Percentiles rank a stretch among this genome's conserved stretches.
These are phyloP conservation scores for Trisateles emortualis DNA, from an alignment of 2,888 invertebrate species.

Conservation along the genomic window DNA sequence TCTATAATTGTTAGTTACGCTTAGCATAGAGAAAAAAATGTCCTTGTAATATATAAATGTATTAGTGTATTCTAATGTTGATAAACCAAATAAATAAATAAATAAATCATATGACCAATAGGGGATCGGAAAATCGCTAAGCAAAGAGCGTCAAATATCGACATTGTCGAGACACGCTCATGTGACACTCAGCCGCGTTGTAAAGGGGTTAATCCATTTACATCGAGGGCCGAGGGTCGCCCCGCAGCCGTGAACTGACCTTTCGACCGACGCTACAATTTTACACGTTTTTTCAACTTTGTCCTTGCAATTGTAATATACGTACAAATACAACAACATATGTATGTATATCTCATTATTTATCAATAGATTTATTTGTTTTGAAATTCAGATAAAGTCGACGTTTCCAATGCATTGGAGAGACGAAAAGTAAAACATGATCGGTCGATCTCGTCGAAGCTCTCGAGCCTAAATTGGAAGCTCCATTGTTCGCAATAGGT, in stretches of 20 bases:
- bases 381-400: slow-evolving; percentile 36
- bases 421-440: slow-evolving; percentile 56
- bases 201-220: slow-evolving; percentile 82
- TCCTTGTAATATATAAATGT: too few species aligned
- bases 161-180: slow-evolving; percentile 47
- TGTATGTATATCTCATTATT: slow-evolving; percentile 32
- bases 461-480: slow-evolving; percentile 77
- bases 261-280: slow-evolving; percentile 54
- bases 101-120: slow-evolving; percentile 30
- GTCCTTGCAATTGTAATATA: slow-evolving; percentile 41
- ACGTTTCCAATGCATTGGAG: slow-evolving; percentile 34
- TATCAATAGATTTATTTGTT: slow-evolving; percentile 43
- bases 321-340: slow-evolving; percentile 22
- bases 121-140: slow-evolving; percentile 40
- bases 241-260: slow-evolving; percentile 73
- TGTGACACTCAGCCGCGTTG: slow-evolving; percentile 64
- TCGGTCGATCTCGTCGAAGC: slow-evolving; percentile 61
- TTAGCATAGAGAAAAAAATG: too few species aligned
- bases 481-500: slow-evolving; percentile 79
- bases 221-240: slow-evolving; percentile 68
- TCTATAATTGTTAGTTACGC: too few species aligned
- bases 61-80: too few species aligned
- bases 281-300: slow-evolving; percentile 54
- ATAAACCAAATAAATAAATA: too few species aligned
- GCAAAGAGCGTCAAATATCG: slow-evolving; percentile 49